These are phyloP conservation scores for Melospiza georgiana DNA, from an alignment of 2,113 vertebrate species.

Conservation along the genomic window DNA sequence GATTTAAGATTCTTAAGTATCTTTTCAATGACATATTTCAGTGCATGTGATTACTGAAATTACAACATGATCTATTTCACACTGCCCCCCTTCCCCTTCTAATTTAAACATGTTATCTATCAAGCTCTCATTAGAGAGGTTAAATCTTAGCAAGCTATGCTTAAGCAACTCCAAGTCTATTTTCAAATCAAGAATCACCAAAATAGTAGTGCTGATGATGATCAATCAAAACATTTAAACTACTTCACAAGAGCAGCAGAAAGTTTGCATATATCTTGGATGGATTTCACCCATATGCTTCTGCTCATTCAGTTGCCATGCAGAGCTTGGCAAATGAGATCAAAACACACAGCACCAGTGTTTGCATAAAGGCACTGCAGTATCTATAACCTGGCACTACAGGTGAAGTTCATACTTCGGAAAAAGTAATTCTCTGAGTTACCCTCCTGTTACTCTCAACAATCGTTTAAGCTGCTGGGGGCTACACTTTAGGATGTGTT, in stretches of 20 bases:
- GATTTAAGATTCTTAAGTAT: constrained; percentile 53
- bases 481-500: not conserved
- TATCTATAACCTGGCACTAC: not conserved
- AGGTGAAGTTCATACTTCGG: not conserved
- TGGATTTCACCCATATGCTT: not conserved
- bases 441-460: not conserved
- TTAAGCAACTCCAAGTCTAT: not conserved
- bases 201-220: not conserved
- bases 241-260: not conserved
- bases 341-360: not conserved
- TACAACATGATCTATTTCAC: constrained; percentile 37
- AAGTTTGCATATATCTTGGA: not conserved
- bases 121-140: constrained; percentile 17
- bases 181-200: constrained; percentile 4
- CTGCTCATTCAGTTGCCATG: not conserved
- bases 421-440: not conserved
- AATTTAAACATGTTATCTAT: constrained; percentile 27
- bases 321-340: not conserved
- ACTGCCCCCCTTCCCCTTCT: not conserved
- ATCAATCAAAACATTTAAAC: not conserved
- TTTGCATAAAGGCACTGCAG: not conserved
- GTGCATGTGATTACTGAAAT: constrained; percentile 45
- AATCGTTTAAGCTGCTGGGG: not conserved
- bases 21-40: constrained; percentile 48
- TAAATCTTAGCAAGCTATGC: constrained; percentile 2